Base-by-base conservation (phyloP, 23 tunicate species). In the Diplosoma virens region DNA sequence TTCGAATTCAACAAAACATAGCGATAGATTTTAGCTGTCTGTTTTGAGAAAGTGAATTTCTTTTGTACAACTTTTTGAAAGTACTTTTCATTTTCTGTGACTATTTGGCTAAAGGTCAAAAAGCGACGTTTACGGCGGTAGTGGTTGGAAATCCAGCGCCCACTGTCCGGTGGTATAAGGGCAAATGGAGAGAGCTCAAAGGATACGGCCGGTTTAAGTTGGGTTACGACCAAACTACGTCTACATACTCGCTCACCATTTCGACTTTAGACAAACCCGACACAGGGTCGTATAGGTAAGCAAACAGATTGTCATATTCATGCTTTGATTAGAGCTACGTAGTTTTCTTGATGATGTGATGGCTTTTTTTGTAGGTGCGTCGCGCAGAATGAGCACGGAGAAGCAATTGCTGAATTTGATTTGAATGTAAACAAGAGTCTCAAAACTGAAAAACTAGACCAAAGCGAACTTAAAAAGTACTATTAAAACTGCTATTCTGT, bases 141-240 rank as follows among this genome's bases (percentile, higher is more conserved):
- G 96, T 93, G 23, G 56, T 66, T 26, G 98, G 98, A 55, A 58
- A 80, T 25, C 98, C 98, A 5, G 78, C 59, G 7, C 98, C 98
- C 25, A 59, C 73, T 22, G 87, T 93, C 25, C 87, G 71, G 34
- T 93, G 98, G 98, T 79, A 93, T 66, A 93, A 93, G 52, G 98
- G 98, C 31, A 93, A 93, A 48, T 86, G 98, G 93, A 76, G 98
- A 37, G 79, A 93, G 36, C 54, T 93, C 26, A 93, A 77, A 58
- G 81, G 83, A 55, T 86, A 84, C 61, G 93, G 98, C 1, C 68
- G 98, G 27, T 79, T 93, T 47, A 80, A 81, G 33, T 70, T 93
- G 25, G 77, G 53, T 1, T 73, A 69, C 32, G 83, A 86, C 63
- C 41, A 52, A 36, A 75, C 63, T 20, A 56, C 93, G 0, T 61